Conservation (phyloP, 1,140 invertebrate genomes). For the Scaptomyza montana region DNA sequence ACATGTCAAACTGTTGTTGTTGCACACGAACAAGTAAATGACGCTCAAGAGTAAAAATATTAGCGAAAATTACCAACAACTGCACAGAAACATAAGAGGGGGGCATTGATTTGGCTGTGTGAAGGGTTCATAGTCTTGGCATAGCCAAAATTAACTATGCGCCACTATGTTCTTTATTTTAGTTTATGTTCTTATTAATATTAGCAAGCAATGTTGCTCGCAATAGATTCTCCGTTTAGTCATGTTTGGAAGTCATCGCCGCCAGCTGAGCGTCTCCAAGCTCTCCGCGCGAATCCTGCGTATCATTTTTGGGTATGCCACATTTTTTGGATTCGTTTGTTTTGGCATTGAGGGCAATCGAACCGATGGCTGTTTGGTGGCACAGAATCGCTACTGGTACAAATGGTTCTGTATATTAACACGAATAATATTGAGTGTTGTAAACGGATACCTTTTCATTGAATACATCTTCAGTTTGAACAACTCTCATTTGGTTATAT, state of each 20-base stretch:
- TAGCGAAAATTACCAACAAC: too few species aligned
- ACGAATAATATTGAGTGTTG: slow-evolving; percentile 7
- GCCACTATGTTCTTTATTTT: too few species aligned
- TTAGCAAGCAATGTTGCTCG: slow-evolving; percentile 7
- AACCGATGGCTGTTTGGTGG: slow-evolving; percentile 23
- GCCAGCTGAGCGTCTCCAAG: slow-evolving; percentile 6
- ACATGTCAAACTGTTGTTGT: too few species aligned
- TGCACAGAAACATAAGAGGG: too few species aligned
- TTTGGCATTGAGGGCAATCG: slow-evolving; percentile 33
- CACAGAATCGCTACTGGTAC: slow-evolving; percentile 35
- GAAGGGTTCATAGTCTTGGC: too few species aligned
- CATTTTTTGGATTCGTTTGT: slow-evolving; percentile 26
- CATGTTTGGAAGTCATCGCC: slow-evolving; percentile 32
- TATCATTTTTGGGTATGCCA: slow-evolving; percentile 18
- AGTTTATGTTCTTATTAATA: slow-evolving; percentile 28
- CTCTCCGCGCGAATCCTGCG: slow-evolving; percentile 29
- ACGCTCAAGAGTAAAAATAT: too few species aligned
- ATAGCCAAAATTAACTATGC: too few species aligned
- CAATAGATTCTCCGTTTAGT: slow-evolving; percentile 32
- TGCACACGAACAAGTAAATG: too few species aligned
- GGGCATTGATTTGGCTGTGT: too few species aligned
- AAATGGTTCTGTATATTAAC: slow-evolving; percentile 53
- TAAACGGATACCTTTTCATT: slow-evolving; percentile 13
- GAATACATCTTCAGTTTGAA: not conserved
- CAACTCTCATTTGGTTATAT: slow-evolving; percentile 19